Conservation (phyloP, 2,888 invertebrate species). For the Drosophila percnosoma region DNA sequence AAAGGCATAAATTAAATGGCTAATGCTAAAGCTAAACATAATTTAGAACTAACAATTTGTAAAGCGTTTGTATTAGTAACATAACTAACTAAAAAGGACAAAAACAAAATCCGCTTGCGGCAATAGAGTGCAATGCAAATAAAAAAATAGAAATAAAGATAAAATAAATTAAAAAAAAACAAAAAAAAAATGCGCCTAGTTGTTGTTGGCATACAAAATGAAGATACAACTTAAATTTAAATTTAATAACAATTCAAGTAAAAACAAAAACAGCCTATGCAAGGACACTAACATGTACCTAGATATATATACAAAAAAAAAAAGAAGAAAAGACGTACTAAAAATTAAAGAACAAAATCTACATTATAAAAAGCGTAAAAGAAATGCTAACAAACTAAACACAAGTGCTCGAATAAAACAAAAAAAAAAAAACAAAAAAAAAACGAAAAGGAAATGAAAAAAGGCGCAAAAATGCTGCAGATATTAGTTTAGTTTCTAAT, state of each 20-base stretch:
- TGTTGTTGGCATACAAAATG: constrained; percentile 62
- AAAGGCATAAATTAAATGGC: constrained; percentile 44
- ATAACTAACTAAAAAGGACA: constrained; percentile 27
- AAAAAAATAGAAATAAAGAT: constrained; percentile 11
- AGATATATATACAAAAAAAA: constrained; percentile 69
- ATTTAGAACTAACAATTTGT: constrained; percentile 71
- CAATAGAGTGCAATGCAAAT: constrained; percentile 62
- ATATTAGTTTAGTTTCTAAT: constrained; percentile 60
- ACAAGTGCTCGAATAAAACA: constrained; percentile 63
- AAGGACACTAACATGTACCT: constrained; percentile 82
- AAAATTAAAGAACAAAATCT: constrained; percentile 27
- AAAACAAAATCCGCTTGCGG: constrained; percentile 44
- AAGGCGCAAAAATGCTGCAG: constrained; percentile 63
- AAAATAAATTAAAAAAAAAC: constrained; percentile 8
- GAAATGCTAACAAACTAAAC: constrained; percentile 54
- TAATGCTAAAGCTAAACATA: constrained; percentile 51
- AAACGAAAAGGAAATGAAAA: constrained; percentile 3
- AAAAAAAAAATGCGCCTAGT: constrained; percentile 57
- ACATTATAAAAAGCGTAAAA: constrained; percentile 32
- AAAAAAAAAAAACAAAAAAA: neutral
- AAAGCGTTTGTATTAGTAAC: constrained; percentile 66
- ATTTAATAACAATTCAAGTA: constrained; percentile 41
- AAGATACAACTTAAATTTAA: constrained; percentile 46
- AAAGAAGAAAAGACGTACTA: constrained; percentile 17
- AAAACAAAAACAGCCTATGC: constrained; percentile 68